Evolutionary conservation across 2,888 invertebrate genomes (phyloP).

Genomic region (Pegoplata infirma): DNA sequence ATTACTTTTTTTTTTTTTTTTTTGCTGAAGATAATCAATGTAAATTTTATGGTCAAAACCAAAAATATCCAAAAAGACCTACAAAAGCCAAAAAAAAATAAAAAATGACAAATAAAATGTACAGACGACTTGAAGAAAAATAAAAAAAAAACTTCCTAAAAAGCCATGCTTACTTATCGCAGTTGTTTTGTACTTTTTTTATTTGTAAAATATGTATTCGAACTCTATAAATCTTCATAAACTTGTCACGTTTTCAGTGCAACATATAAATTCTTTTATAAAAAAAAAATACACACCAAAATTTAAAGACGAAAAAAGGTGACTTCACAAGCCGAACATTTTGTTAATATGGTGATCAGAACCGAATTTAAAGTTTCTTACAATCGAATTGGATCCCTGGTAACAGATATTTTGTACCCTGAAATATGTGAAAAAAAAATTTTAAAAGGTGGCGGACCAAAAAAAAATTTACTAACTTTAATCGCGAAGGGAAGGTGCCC

Average conservation of each 20-base stretch:
- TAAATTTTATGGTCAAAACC: conserved; percentile 32
- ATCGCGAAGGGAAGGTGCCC: too few relatives aligned
- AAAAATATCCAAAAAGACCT: conserved; percentile 13
- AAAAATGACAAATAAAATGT: conserved; percentile 34
- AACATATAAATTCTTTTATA: conserved; percentile 72
- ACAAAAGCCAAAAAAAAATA: neutral
- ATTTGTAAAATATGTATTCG: conserved; percentile 61
- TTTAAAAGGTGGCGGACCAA: too few relatives aligned
- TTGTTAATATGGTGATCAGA: neutral
- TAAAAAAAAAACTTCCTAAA: conserved; percentile 59
- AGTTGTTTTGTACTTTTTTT: conserved; percentile 4
- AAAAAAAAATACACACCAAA: conserved; percentile 17
- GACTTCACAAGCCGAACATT: neutral
- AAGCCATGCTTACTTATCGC: conserved; percentile 6
- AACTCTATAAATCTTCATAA: conserved; percentile 76
- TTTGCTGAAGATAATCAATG: conserved; percentile 30
- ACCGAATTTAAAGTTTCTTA: too few relatives aligned
- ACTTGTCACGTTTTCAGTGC: conserved; percentile 76
- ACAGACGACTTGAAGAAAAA: conserved; percentile 18
- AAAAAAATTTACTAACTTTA: too few relatives aligned
- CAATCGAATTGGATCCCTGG: too few relatives aligned
- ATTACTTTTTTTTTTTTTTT: conserved; percentile 57
- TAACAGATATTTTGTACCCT: too few relatives aligned
- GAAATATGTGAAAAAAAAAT: too few relatives aligned
- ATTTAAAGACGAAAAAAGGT: conserved; percentile 18